Evolutionary conservation across 2,113 vertebrate species (phyloP).

Genomic region (Pyxicephalus adspersus): DNA sequence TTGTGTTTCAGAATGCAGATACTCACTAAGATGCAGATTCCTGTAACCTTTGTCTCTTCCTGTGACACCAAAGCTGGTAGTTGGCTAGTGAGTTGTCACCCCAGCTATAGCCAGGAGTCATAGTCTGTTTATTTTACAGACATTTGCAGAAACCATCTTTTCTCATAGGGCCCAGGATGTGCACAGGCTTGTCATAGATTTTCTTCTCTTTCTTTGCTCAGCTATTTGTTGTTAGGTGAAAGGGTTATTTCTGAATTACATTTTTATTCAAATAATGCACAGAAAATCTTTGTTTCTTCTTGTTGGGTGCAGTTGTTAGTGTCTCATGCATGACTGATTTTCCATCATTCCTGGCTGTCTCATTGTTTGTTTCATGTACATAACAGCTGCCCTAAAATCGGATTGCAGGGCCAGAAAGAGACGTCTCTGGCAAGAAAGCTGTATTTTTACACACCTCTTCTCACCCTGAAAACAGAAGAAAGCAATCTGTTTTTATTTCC

Average conservation of each 20-base stretch:
- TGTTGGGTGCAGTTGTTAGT: constrained; percentile 46
- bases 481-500: constrained; percentile 21
- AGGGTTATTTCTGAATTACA: constrained; percentile 36
- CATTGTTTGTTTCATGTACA: constrained; percentile 43
- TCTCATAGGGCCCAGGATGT: constrained; percentile 3
- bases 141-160: constrained; percentile 5
- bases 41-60: not conserved
- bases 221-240: constrained; percentile 36
- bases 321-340: constrained; percentile 51
- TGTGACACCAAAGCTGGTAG: not conserved
- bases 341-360: constrained; percentile 47
- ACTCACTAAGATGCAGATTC: not conserved
- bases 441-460: constrained; percentile 29
- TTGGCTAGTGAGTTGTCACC: constrained; percentile 14
- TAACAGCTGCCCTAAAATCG: constrained; percentile 42
- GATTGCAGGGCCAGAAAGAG: constrained; percentile 35
- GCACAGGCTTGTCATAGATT: constrained; percentile 47
- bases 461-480: constrained; percentile 19
- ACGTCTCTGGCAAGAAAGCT: constrained; percentile 15
- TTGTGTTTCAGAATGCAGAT: not conserved
- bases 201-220: constrained; percentile 48
- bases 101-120: constrained; percentile 10
- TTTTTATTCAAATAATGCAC: constrained; percentile 56
- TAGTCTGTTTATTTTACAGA: constrained; percentile 9
- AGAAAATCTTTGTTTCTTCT: constrained; percentile 53